phyloP scores from a whole-genome alignment of 2,113 vertebrate species.

The Ammodytes marinus region DNA sequence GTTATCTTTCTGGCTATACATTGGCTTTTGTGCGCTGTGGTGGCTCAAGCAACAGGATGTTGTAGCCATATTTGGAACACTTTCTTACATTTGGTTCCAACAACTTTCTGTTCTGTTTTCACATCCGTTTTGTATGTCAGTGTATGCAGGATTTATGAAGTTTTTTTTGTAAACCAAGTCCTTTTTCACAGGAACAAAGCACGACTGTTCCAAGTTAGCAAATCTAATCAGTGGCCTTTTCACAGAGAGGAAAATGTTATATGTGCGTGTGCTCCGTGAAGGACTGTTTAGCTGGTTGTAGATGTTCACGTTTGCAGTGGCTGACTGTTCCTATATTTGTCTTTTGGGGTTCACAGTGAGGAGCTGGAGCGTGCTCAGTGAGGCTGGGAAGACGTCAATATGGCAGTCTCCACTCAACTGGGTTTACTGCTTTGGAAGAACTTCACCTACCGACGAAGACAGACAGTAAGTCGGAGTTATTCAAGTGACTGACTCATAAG shows the following conservation, averaged over 20 bases:
- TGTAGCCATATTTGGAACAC: background rate
- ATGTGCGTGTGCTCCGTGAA: background rate
- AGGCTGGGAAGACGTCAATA: slow-evolving; percentile 80
- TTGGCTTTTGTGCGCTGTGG: background rate
- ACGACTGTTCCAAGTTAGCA: background rate
- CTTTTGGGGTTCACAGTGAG: slow-evolving; percentile 83
- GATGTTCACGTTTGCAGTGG: background rate
- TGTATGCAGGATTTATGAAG: accelerated
- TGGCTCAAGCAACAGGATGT: accelerated
- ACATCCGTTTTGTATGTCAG: background rate
- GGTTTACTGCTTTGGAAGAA: slow-evolving; percentile 98
- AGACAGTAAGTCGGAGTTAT: slow-evolving; percentile 89
- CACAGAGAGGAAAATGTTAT: background rate
- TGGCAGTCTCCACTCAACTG: slow-evolving; percentile 94
- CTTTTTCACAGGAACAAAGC: slow-evolving; percentile 8
- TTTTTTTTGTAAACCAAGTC: background rate
- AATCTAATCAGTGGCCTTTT: slow-evolving; percentile 4
- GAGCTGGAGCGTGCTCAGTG: slow-evolving; percentile 78
- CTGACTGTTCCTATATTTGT: slow-evolving; percentile 38
- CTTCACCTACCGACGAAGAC: slow-evolving; percentile 94
- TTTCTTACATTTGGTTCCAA: background rate
- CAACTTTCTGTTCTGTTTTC: slow-evolving; percentile 48
- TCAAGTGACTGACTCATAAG: background rate
- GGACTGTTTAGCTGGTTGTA: background rate
- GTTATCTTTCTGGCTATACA: background rate